A percentile compares a stretch with the other conserved stretches of the same genome.
phyloP scores from a whole-genome alignment of 2,888 invertebrate genomes.

The Heliconius ethilla region DNA sequence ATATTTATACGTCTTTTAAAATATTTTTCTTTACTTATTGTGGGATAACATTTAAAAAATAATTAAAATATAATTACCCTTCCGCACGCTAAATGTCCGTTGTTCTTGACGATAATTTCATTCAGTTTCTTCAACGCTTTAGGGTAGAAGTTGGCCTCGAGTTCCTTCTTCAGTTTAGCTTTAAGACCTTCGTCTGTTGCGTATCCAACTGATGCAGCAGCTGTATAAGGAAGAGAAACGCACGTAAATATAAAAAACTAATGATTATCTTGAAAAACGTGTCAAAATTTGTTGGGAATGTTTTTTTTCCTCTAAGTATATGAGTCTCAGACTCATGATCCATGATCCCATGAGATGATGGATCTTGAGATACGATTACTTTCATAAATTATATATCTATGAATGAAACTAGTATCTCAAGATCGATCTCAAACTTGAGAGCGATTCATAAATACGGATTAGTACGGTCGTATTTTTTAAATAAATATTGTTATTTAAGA shows the following conservation, averaged over 20 bases:
- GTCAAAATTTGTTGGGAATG: not conserved
- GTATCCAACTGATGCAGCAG: slow-evolving; percentile 67
- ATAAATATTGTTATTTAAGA: slow-evolving; percentile 5
- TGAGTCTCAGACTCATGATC: too few species aligned
- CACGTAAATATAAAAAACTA: not conserved
- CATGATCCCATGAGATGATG: too few species aligned
- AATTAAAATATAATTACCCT: slow-evolving; percentile 57
- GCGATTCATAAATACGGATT: not conserved
- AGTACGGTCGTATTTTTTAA: not conserved
- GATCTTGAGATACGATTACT: too few species aligned
- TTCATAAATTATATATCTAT: too few species aligned
- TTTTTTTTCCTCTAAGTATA: too few species aligned
- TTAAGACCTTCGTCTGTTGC: slow-evolving; percentile 79
- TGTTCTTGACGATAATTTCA: slow-evolving; percentile 79
- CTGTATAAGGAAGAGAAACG: not conserved
- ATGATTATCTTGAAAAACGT: too few species aligned
- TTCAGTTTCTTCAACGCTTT: slow-evolving; percentile 80
- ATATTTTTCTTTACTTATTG: too few species aligned
- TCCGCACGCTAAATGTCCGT: slow-evolving; percentile 81
- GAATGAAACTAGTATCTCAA: too few species aligned
- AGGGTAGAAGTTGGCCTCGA: slow-evolving; percentile 78
- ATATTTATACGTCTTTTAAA: too few species aligned
- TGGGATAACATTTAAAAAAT: too few species aligned
- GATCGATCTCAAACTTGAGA: not conserved
- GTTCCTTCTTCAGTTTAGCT: slow-evolving; percentile 70